Evolutionary conservation across 2,797 vertebrate genomes (phyloP), one percentile per base, ranked within the genome.

Genomic region (Pelodytes ibericus): DNA sequence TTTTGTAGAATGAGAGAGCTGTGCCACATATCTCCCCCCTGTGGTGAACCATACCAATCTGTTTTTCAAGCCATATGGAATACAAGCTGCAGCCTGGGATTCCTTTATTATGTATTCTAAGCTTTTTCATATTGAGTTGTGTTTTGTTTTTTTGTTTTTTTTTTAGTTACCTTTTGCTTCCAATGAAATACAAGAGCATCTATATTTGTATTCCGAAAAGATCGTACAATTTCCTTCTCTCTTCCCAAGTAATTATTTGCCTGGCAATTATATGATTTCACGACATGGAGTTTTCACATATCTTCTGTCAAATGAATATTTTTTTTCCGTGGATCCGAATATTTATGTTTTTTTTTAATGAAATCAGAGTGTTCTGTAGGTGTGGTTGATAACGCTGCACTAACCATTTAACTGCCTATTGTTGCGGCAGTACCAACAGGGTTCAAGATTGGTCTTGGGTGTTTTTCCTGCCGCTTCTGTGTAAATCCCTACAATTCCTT

Each of bases 51-150:
- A 41, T 58, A 57, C 24, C 74, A 57, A 56, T 70, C 66, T 69
- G 66, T 47, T 63, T 75, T 70, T 22, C 47, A 62, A 56, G 57
- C 64, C 56, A 60, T 75, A 69, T 68, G 73, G 62, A 67, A 36
- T 30, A 20, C 13, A 74, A 58, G 18, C 72, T 47, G n/a, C 53
- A 44, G 33, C 41, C 41, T 67, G 64, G 29, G 68, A 41, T 59
- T 59, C 69, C 69, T 69, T 69, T 29, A 31, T 69, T 69, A 69
- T 29, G 9, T 33, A 69, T 69, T 51, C 66, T 47, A 69, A 31
- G 49, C 27, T 56, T 24, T 53, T 69, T 69, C 29, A 69, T 30
- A 10, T 36, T 30, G 44, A 22, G 8, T 56, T 7, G n/a, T 56
- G 20, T 4, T 16, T 33, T 56, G n/a, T n/a, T 26, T 51, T 4